Evolutionary conservation across 2,797 vertebrate genomes (phyloP), one percentile per base, ranked within the genome.

Genomic region (Nannoperca australis): DNA sequence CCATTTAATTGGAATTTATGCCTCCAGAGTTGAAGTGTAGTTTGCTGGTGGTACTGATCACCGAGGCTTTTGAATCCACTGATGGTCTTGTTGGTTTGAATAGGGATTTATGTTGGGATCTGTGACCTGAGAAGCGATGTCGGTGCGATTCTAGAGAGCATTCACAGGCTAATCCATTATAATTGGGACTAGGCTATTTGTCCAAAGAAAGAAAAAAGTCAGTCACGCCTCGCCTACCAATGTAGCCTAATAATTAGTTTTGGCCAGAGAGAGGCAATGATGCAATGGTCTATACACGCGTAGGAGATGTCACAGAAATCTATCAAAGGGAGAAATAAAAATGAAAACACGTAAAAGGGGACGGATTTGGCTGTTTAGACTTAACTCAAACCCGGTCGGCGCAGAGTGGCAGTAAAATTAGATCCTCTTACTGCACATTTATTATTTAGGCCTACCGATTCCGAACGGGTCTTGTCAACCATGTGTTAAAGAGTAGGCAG

Each of bases 381-480:
- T 88, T 70, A 47, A 76, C 56, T 79, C 49, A 34, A 45, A 84
- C 13, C 11, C 53, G 56, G 61, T 56, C 44, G 81, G 73, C 78
- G 68, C 74, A 70, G 32, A 82, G 74, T 82, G 70, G 79, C 83
- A 70, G 89, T 91, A 90, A 91, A 94, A 94, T 94, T 93, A 93
- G 91, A 94, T 94, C 85, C 70, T 93, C 93, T 91, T 88, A 88
- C 89, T 88, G 85, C 76, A 78, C 88, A 93, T 94, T 63, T 83
- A 93, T 94, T 92, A 95, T 96, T 94, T 88, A 95, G 89, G 84
- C 80, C 83, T 73, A 68, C 68, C 83, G 81, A 80, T 87, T 89
- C 82, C 45, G 78, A 84, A 81, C 85, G 87, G 83, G 80, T 87
- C 86, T 88, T 91, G 91, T 91, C 91, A 92, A 82, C 82, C 90